Evolutionary conservation across 2,797 vertebrate genomes (phyloP).

Genomic region (Centroberyx gerrardi): DNA sequence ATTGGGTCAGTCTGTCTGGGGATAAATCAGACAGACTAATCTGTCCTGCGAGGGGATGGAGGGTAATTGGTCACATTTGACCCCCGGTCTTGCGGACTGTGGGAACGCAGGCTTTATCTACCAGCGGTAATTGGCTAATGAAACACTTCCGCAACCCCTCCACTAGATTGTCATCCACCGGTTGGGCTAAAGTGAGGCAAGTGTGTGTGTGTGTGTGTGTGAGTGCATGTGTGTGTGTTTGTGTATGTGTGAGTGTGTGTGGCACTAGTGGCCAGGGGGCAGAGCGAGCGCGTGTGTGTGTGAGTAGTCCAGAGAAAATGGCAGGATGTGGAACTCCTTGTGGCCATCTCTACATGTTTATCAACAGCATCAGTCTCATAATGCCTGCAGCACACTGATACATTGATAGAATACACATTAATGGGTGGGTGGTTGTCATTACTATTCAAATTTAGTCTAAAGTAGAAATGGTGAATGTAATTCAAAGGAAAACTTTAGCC

Average conservation of each 20-base stretch:
- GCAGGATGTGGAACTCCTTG: slow-evolving; percentile 85
- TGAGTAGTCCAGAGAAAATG: slow-evolving; percentile 76
- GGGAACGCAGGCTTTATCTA: slow-evolving; percentile 85
- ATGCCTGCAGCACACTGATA: slow-evolving; percentile 65
- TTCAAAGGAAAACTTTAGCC: slow-evolving; percentile 50
- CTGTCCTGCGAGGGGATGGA: slow-evolving; percentile 80
- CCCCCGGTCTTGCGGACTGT: slow-evolving; percentile 82
- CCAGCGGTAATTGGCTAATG: slow-evolving; percentile 87
- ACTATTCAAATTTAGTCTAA: slow-evolving; percentile 59
- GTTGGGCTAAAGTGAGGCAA: slow-evolving; percentile 67
- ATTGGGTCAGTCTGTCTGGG: slow-evolving; percentile 78
- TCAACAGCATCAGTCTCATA: slow-evolving; percentile 73
- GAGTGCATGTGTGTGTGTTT: slow-evolving; percentile 15
- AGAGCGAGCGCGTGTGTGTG: slow-evolving; percentile 35
- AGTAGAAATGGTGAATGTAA: slow-evolving; percentile 59
- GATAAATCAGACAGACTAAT: slow-evolving; percentile 84
- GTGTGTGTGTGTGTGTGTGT: slow-evolving; percentile 43
- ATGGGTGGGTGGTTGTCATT: slow-evolving; percentile 65
- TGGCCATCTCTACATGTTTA: slow-evolving; percentile 75
- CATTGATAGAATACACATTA: slow-evolving; percentile 71
- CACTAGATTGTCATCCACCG: slow-evolving; percentile 77
- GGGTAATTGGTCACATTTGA: slow-evolving; percentile 88
- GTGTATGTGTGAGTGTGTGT: slow-evolving; percentile 58
- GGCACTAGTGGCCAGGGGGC: slow-evolving; percentile 58
- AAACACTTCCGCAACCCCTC: slow-evolving; percentile 87